phyloP scores from a whole-genome alignment of 2,888 invertebrate species.

The Chalcosyrphus nemorum region DNA sequence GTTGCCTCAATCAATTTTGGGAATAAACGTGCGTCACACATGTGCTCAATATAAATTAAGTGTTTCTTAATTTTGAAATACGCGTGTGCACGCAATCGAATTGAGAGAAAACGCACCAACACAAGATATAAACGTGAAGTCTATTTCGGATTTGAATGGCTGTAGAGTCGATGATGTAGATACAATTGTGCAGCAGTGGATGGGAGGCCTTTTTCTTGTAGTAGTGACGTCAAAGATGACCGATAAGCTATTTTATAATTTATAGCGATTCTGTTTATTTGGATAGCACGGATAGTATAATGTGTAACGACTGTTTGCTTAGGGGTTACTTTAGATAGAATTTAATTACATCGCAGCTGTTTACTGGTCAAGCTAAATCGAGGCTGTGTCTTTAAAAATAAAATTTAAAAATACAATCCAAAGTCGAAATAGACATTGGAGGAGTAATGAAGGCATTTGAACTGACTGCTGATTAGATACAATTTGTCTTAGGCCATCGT shows the following conservation, averaged over 20 bases:
- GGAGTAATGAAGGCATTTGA: too few species aligned
- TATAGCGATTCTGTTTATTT: slow-evolving; percentile 50
- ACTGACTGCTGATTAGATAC: too few species aligned
- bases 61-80: slow-evolving; percentile 46
- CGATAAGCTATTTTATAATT: slow-evolving; percentile 53
- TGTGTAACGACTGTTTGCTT: slow-evolving; percentile 14
- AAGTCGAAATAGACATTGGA: not conserved
- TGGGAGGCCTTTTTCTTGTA: slow-evolving; percentile 7
- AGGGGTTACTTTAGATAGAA: not conserved
- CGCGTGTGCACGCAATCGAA: slow-evolving; percentile 52
- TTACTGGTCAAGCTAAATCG: not conserved
- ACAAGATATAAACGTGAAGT: slow-evolving; percentile 11
- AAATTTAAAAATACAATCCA: slow-evolving; percentile 1
- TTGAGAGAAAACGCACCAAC: slow-evolving; percentile 31
- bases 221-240: slow-evolving; percentile 69
- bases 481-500: not conserved
- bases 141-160: slow-evolving; percentile 32
- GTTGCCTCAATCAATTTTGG: slow-evolving; percentile 36
- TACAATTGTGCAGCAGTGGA: slow-evolving; percentile 6
- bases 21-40: slow-evolving; percentile 61
- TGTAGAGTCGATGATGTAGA: not conserved
- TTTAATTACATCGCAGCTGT: slow-evolving; percentile 7
- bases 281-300: slow-evolving; percentile 2
- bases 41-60: slow-evolving; percentile 59
- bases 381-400: not conserved